These are phyloP conservation scores for Antechinus flavipes DNA, from an alignment of 2,113 vertebrate species.

Conservation along the genomic window DNA sequence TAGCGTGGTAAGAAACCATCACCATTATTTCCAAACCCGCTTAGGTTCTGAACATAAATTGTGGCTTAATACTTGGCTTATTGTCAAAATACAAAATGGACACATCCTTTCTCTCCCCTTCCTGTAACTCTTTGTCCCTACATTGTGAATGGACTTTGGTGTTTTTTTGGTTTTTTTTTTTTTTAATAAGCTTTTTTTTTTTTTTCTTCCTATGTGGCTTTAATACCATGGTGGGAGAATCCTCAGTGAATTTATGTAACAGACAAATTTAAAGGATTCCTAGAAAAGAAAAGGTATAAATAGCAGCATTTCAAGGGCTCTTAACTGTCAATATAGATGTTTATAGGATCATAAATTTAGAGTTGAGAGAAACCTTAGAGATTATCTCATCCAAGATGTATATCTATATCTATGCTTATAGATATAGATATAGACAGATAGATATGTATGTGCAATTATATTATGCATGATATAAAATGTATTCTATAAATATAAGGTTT, in stretches of 20 bases:
- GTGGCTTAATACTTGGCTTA: constrained; percentile 21
- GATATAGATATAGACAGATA: no score
- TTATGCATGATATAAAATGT: no score
- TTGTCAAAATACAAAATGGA: constrained; percentile 54
- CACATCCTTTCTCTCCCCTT: not conserved
- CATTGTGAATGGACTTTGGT: constrained; percentile 5
- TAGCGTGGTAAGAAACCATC: constrained; percentile 22
- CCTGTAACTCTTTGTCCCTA: not conserved
- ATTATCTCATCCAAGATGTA: not conserved
- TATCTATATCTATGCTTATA: no score
- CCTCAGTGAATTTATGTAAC: constrained; percentile 3
- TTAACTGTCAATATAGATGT: not conserved
- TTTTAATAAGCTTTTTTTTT: not conserved
- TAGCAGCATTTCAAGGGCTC: not conserved
- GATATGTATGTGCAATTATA: no score
- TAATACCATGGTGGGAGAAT: constrained; percentile 22
- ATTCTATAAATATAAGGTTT: no score
- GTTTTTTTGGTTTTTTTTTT: not conserved
- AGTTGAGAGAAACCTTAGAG: not conserved
- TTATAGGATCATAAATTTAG: not conserved
- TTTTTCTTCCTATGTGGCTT: not conserved
- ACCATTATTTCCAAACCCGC: constrained; percentile 38
- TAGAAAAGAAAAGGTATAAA: not conserved
- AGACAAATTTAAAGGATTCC: not conserved
- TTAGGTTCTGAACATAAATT: constrained; percentile 45